A percentile compares a stretch with the other conserved stretches of the same genome.
Conservation (phyloP, 2,888 invertebrate genomes). For the Drosophila macrospina region DNA sequence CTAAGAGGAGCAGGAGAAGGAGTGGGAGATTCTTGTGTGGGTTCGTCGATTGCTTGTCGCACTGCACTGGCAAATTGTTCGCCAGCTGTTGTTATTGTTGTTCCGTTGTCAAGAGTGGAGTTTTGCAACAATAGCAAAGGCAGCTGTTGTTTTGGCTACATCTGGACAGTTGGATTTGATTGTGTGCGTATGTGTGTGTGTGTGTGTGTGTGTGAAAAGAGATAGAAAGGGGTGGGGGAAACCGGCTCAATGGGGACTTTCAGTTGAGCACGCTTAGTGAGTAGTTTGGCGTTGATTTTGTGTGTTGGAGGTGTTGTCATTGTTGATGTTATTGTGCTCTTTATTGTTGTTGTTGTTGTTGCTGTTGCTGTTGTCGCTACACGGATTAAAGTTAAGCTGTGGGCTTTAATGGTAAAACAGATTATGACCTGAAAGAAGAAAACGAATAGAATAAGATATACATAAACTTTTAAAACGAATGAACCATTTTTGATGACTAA, state of each 20-base stretch:
- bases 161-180: conserved; percentile 23
- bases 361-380: conserved; percentile 13
- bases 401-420: conserved; percentile 8
- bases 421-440: conserved; percentile 2
- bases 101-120: conserved; percentile 44
- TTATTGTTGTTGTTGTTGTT: conserved; percentile 9
- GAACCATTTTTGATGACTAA: background rate
- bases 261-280: conserved; percentile 41
- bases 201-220: too few species aligned
- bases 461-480: background rate
- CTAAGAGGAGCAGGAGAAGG: background rate
- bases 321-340: conserved; percentile 44
- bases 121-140: conserved; percentile 52
- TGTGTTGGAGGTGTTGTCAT: conserved; percentile 48
- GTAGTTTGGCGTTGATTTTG: conserved; percentile 45
- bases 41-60: conserved; percentile 52
- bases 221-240: background rate
- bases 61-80: conserved; percentile 69
- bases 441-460: background rate
- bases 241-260: conserved; percentile 22
- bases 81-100: conserved; percentile 41
- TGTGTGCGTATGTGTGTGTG: too few species aligned
- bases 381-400: conserved; percentile 27
- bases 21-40: conserved; percentile 17
- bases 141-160: conserved; percentile 41